Conservation (phyloP, 2,113 vertebrate species). For the Platysternon megacephalum region DNA sequence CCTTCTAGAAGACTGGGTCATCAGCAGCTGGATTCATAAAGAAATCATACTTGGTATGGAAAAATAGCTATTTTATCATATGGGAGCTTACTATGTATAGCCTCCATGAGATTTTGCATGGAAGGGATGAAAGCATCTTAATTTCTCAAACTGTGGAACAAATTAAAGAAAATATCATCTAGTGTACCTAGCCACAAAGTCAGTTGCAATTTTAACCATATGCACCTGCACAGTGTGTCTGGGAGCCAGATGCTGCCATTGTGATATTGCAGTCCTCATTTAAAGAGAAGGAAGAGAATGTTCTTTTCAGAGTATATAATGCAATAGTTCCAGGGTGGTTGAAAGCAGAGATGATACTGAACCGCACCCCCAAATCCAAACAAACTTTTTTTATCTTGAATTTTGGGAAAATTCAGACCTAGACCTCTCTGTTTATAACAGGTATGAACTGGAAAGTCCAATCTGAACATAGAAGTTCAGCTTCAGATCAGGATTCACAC, state of each 20-base stretch:
- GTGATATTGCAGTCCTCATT: not conserved
- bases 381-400: not conserved
- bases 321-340: not conserved
- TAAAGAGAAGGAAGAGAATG: not conserved
- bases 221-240: not conserved
- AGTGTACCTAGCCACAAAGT: not conserved
- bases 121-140: not conserved
- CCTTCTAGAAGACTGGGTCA: not conserved
- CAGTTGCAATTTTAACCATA: constrained; percentile 1
- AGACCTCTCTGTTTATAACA: not conserved
- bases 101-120: fast-evolving
- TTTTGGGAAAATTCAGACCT: not conserved
- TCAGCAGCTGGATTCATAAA: fast-evolving
- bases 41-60: not conserved
- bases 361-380: not conserved
- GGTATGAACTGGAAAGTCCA: not conserved
- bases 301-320: not conserved
- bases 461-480: not conserved
- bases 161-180: not conserved
- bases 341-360: not conserved
- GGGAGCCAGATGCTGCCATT: constrained; percentile 16
- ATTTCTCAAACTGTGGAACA: not conserved
- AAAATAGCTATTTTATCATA: not conserved
- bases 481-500: not conserved
- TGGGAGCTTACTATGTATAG: fast-evolving